phyloP scores from a whole-genome alignment of 1,140 invertebrate genomes.

The Hycleus cichorii region DNA sequence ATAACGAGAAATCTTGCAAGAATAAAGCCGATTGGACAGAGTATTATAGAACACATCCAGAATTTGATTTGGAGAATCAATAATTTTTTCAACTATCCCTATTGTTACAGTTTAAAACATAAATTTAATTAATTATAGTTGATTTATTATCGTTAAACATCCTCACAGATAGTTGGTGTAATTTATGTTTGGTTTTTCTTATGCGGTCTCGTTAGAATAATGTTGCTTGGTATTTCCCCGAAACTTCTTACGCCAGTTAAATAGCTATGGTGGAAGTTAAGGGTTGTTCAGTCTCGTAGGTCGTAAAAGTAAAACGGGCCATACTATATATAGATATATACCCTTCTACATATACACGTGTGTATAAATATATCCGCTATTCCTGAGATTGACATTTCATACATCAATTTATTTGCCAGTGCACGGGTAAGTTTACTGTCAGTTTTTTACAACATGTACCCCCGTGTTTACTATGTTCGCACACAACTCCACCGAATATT shows the following conservation, averaged over 20 bases:
- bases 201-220: too few species aligned
- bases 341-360: conserved; percentile 5
- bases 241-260: too few species aligned
- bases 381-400: conserved; percentile 31
- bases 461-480: conserved; percentile 7
- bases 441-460: conserved; percentile 20
- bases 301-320: conserved; percentile 12
- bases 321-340: conserved; percentile 4
- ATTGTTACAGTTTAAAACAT: too few species aligned
- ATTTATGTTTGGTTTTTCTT: too few species aligned
- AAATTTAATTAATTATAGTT: too few species aligned
- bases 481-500: not conserved
- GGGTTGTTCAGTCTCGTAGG: too few species aligned
- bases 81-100: too few species aligned
- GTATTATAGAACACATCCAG: conserved; percentile 12
- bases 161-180: too few species aligned
- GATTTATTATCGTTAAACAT: too few species aligned
- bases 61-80: not conserved
- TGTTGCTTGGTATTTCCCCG: too few species aligned
- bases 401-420: conserved; percentile 24
- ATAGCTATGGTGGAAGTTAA: too few species aligned
- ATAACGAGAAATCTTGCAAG: not conserved
- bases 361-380: not conserved
- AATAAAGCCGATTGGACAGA: conserved; percentile 4
- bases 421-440: conserved; percentile 17